Evolutionary conservation across 2,797 vertebrate genomes (phyloP).

Genomic region (Alcedo quadribrachys): DNA sequence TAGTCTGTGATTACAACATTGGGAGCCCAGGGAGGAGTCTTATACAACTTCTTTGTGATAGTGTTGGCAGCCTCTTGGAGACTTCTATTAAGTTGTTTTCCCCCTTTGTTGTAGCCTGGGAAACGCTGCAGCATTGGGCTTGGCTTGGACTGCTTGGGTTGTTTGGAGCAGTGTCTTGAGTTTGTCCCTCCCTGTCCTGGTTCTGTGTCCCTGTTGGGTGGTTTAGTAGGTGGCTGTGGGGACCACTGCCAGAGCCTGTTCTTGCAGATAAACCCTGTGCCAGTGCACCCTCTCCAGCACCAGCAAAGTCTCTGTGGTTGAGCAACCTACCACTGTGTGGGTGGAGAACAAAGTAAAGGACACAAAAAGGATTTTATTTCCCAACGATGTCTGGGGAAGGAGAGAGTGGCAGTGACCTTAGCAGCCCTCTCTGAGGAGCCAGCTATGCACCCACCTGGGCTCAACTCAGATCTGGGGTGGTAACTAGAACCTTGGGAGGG

Average conservation of each 20-base stretch:
- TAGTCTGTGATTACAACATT: neutral
- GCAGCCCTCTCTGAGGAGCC: neutral
- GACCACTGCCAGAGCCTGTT: neutral
- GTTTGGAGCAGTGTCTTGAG: neutral
- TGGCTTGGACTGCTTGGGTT: slow-evolving; percentile 27
- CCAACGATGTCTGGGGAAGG: neutral
- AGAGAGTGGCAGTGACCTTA: fast-evolving
- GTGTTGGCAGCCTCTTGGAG: neutral
- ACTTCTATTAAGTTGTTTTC: slow-evolving; percentile 10
- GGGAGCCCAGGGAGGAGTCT: neutral
- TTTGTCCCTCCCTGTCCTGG: neutral
- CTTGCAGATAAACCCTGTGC: neutral
- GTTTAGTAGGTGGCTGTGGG: neutral
- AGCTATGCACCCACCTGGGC: fast-evolving
- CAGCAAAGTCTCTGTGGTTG: neutral
- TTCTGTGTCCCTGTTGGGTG: neutral
- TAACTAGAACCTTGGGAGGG: neutral
- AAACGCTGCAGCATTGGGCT: neutral
- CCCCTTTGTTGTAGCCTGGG: slow-evolving; percentile 7
- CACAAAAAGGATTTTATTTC: neutral
- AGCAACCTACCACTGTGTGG: neutral
- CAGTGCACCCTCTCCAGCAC: fast-evolving
- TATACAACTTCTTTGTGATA: neutral
- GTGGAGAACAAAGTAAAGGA: neutral
- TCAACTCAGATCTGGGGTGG: fast-evolving